These are phyloP conservation scores for Mythimna ferrago DNA, from an alignment of 2,888 invertebrate genomes.

Conservation along the genomic window DNA sequence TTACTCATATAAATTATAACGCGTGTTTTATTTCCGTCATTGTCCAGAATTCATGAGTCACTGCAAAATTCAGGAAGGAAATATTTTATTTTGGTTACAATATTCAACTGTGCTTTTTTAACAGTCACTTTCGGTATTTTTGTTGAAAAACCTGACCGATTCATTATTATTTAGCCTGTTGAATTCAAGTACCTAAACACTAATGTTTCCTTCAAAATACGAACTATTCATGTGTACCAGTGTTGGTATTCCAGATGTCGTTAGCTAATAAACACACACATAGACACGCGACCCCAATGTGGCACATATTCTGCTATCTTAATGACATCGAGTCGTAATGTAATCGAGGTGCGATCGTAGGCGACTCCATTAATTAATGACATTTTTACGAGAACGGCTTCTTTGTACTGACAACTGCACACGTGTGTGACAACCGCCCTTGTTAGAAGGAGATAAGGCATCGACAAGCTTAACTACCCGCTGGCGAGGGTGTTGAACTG, in stretches of 20 bases:
- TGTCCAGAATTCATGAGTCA: too few species aligned
- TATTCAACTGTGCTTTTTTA: neutral
- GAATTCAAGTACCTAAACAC: neutral
- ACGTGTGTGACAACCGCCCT: neutral
- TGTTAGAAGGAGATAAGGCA: neutral
- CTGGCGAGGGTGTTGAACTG: conserved; percentile 27
- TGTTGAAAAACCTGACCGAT: neutral
- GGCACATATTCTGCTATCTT: conserved; percentile 26
- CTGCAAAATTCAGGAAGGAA: neutral
- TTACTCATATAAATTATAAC: neutral
- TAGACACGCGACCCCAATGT: conserved; percentile 2
- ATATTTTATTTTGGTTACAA: neutral
- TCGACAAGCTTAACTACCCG: neutral
- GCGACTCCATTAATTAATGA: conserved; percentile 56
- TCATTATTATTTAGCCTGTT: neutral
- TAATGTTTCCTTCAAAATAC: neutral
- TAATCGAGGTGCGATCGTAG: conserved; percentile 39
- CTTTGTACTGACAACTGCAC: neutral
- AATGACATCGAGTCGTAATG: conserved; percentile 39
- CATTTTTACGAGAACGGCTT: conserved; percentile 49
- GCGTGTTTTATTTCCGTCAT: neutral
- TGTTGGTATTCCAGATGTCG: conserved; percentile 7
- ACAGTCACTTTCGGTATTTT: neutral
- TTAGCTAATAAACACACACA: neutral
- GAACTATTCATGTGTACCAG: too few species aligned